Conservation (phyloP, 2,888 invertebrate genomes). For the Omphaloscelis lunosa region DNA sequence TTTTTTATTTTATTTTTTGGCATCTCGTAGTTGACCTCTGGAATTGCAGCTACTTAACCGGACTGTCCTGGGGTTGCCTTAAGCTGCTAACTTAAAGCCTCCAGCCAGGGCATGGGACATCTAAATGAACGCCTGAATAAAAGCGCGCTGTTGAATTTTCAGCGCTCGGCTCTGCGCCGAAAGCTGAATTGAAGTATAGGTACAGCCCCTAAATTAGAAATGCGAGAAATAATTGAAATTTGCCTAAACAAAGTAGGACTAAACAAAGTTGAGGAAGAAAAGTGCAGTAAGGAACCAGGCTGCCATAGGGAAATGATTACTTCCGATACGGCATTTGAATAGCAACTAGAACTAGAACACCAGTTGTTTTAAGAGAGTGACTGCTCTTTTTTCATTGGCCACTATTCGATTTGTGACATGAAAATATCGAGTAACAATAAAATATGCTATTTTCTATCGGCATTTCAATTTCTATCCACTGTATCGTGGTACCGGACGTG, state of each 20-base stretch:
- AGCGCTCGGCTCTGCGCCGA: neutral
- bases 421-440: neutral
- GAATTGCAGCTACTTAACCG: too few relatives aligned
- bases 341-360: neutral
- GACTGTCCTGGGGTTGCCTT: too few relatives aligned
- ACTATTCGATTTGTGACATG: neutral
- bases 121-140: neutral
- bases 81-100: too few relatives aligned
- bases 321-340: neutral
- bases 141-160: neutral
- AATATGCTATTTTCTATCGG: conserved; percentile 2
- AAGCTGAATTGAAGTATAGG: neutral
- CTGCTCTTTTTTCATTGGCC: neutral
- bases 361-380: neutral
- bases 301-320: neutral
- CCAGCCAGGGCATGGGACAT: too few relatives aligned
- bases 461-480: neutral
- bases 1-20: too few relatives aligned
- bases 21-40: too few relatives aligned
- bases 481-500: conserved; percentile 21
- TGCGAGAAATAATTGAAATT: too few relatives aligned
- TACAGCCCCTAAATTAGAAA: neutral
- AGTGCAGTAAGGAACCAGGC: neutral
- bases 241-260: too few relatives aligned
- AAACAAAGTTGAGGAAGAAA: neutral